phyloP scores from a whole-genome alignment of 2,888 invertebrate genomes.

The Pegoplata infirma region DNA sequence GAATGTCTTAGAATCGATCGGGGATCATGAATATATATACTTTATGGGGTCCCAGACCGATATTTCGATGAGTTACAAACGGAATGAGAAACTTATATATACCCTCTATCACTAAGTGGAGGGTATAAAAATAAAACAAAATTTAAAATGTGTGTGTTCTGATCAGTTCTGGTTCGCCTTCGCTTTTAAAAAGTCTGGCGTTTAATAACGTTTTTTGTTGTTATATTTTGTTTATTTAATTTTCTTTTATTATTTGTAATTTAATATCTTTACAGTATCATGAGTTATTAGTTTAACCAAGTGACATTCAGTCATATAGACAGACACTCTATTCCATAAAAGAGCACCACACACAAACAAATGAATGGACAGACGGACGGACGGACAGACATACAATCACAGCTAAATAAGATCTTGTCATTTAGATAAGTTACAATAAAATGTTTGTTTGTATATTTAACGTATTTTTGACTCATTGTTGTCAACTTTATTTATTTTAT shows the following conservation, averaged over 20 bases:
- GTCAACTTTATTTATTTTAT: constrained; percentile 18
- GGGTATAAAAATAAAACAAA: not conserved
- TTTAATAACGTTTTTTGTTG: not conserved
- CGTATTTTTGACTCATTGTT: constrained; percentile 18
- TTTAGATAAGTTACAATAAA: constrained; percentile 39
- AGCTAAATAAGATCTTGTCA: constrained; percentile 40
- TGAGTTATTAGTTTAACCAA: constrained; percentile 47
- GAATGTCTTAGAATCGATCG: too few species aligned
- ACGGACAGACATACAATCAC: constrained; percentile 12
- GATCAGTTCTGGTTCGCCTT: not conserved
- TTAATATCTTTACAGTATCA: constrained; percentile 40
- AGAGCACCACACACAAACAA: constrained; percentile 14
- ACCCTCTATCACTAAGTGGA: too few species aligned
- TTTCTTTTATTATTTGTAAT: constrained; percentile 23
- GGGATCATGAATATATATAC: too few species aligned
- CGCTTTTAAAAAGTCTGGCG: not conserved
- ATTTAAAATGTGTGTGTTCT: not conserved
- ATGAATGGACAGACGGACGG: too few species aligned
- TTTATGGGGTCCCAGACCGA: too few species aligned
- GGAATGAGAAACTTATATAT: too few species aligned
- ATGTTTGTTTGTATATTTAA: not conserved
- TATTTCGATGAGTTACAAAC: too few species aligned
- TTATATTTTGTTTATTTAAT: constrained; percentile 1
- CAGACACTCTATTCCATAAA: not conserved
- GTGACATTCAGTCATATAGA: constrained; percentile 36